Percentiles rank a stretch among this genome's conserved stretches.
Conservation (phyloP, 2,797 vertebrate species). For the Tokudaia muenninki region DNA sequence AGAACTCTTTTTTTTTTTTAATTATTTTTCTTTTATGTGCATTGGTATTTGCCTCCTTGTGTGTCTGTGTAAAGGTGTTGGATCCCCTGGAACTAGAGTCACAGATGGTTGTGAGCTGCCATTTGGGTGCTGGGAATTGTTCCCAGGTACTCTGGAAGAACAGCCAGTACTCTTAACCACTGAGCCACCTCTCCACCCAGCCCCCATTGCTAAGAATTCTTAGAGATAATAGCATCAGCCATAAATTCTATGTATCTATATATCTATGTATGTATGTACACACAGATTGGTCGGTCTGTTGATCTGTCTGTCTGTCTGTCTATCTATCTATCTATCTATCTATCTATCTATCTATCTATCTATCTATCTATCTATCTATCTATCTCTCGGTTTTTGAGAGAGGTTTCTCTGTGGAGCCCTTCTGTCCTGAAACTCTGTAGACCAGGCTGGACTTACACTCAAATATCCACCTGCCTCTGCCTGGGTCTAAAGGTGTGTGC, state of each 20-base stretch:
- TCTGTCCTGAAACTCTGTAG: neutral
- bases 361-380: no score
- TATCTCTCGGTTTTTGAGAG: neutral
- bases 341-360: no score
- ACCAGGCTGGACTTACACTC: neutral
- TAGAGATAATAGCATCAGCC: slow-evolving; percentile 5
- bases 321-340: no score
- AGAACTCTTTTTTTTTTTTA: slow-evolving; percentile 30
- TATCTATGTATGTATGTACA: neutral
- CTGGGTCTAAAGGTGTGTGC: neutral
- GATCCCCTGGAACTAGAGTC: neutral
- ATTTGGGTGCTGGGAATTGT: neutral
- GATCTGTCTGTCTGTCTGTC: no score
- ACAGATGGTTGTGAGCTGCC: neutral
- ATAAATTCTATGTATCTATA: neutral
- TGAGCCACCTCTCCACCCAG: neutral
- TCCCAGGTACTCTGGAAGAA: neutral
- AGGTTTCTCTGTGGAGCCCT: neutral
- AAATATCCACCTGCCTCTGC: neutral
- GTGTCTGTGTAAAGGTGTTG: neutral
- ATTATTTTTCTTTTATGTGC: neutral
- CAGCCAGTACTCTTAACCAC: neutral
- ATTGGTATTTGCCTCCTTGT: neutral
- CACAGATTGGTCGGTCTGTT: no score
- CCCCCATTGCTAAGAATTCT: neutral